phyloP scores from a whole-genome alignment of 2,113 vertebrate genomes.

The Cololabis saira region DNA sequence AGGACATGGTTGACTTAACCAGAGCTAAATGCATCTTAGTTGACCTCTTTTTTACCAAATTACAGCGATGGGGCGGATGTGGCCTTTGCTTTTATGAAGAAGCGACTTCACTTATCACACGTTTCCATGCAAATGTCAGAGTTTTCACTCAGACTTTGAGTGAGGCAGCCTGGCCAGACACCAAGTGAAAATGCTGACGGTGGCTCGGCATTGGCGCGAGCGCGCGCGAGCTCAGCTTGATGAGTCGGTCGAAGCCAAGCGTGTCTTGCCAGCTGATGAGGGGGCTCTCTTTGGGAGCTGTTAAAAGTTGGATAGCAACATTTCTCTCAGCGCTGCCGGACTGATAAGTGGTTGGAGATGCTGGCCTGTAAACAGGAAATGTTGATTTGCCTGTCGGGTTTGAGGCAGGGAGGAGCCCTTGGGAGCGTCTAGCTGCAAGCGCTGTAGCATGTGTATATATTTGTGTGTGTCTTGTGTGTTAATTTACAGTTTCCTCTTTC shows the following conservation, averaged over 20 bases:
- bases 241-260: slow-evolving; percentile 1
- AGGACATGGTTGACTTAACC: too few relatives aligned
- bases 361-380: slow-evolving; percentile 82
- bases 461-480: slow-evolving; percentile 6
- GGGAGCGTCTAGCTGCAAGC: slow-evolving; percentile 32
- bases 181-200: too few relatives aligned
- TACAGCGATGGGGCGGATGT: too few relatives aligned
- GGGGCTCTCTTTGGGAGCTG: slow-evolving; percentile 36
- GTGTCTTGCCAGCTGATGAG: slow-evolving; percentile 31
- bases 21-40: too few relatives aligned
- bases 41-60: too few relatives aligned
- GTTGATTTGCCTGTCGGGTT: slow-evolving; percentile 64
- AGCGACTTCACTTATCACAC: too few relatives aligned
- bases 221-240: not conserved
- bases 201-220: too few relatives aligned
- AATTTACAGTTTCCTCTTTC: slow-evolving; percentile 15
- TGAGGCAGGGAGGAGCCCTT: slow-evolving; percentile 49
- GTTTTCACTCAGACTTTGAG: too few relatives aligned
- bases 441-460: slow-evolving; percentile 1
- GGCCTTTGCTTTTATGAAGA: too few relatives aligned
- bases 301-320: slow-evolving; percentile 26
- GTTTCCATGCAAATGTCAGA: too few relatives aligned
- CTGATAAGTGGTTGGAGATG: slow-evolving; percentile 61
- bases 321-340: slow-evolving; percentile 29
- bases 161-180: too few relatives aligned